Base-by-base conservation (phyloP, 2,797 vertebrate genomes). In the Urosaurus nigricauda region DNA sequence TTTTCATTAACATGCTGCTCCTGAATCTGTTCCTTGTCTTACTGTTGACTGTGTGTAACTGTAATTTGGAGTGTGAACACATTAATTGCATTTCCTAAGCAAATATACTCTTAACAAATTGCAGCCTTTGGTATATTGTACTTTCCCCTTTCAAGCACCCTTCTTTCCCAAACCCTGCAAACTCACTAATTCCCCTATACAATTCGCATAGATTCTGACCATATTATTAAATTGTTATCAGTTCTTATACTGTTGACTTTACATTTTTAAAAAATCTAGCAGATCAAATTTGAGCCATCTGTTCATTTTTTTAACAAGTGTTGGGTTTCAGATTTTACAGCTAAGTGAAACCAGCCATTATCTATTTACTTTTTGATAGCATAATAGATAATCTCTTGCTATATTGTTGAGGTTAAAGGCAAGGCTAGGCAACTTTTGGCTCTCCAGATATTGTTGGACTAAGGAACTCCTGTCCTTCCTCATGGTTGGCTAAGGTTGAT, bases 41-140 rank as follows among this genome's bases (percentile, higher is more conserved):
- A 92, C 93, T 90, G 74, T 92, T 88, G 94, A 90, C 88, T 93
- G 19, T 91, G 73, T 0, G 0, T 93, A 91, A 94, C 88, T 90
- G 82, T 94, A 92, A 87, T 6, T 68, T 90, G 84, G 4, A 94
- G 51, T 88, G 85, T 91, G 93, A 94, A 87, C 94, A 85, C 91
- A 94, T 87, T 90, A 94, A 91, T 89, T 94, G 86, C 93, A 87
- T 92, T 93, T 94, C 92, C 91, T 85, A 43, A 94, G 56, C 90
- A 73, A 93, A 92, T 95, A 95, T 94, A 91, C 93, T 92, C 87
- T 95, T 95, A 93, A 95, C 92, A 94, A 94, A 92, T 96, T 95
- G 93, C 92, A 94, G 90, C 92, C 93, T 63, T 95, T 95, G 92
- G 92, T 95, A 93, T 90, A 93, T 85, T 90, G 43, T 94, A 92